phyloP scores from a whole-genome alignment of 2,888 invertebrate species.

The Lasioglossum morio region DNA sequence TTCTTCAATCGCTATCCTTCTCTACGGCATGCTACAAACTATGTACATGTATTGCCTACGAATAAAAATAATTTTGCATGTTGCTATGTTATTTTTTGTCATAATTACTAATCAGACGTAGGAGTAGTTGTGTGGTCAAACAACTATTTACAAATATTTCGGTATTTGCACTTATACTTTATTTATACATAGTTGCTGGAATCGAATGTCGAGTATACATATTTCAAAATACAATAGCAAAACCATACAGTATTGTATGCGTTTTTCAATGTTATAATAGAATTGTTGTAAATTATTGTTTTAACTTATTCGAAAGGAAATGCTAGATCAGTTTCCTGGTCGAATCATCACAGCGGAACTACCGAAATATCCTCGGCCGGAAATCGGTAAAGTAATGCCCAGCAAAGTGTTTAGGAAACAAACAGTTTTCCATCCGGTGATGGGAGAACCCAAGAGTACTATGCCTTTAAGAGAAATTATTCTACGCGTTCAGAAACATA shows the following conservation, averaged over 20 bases:
- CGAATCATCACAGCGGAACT: conserved; percentile 89
- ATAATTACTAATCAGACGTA: too few species aligned
- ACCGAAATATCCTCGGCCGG: conserved; percentile 89
- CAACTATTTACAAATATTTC: neutral
- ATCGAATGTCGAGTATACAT: neutral
- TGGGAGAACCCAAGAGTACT: conserved; percentile 85
- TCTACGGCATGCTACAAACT: neutral
- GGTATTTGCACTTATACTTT: neutral
- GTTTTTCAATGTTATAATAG: neutral
- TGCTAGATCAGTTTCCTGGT: conserved; percentile 87
- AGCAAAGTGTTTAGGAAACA: conserved; percentile 86
- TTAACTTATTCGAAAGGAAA: conserved; percentile 81
- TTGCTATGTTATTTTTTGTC: too few species aligned
- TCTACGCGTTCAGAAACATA: conserved; percentile 89
- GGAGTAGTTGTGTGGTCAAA: too few species aligned
- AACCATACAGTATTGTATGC: neutral
- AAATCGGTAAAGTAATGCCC: conserved; percentile 86
- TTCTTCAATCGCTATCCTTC: neutral
- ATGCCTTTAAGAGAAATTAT: conserved; percentile 87
- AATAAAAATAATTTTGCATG: too few species aligned
- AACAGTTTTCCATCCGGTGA: conserved; percentile 87
- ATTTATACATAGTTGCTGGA: neutral
- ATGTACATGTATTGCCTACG: too few species aligned
- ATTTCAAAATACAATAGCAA: neutral
- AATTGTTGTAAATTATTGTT: neutral